Conservation (phyloP, 1,140 invertebrate genomes). For the Heterodera carotae region DNA sequence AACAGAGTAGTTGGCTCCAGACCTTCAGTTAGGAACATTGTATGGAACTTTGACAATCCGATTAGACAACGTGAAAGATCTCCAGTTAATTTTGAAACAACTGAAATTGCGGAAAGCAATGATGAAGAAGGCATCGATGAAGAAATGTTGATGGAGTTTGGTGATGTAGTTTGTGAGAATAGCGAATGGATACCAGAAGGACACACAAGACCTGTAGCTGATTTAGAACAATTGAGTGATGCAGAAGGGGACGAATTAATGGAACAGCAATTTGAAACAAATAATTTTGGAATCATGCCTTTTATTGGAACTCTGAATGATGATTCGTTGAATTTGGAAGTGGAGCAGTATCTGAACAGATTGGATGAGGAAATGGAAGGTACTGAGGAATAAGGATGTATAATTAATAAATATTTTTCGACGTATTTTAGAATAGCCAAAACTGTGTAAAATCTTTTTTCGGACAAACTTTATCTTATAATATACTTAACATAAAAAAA, state of each 20-base stretch:
- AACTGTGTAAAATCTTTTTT: conserved; percentile 4
- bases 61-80: too few relatives aligned
- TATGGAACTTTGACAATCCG: too few relatives aligned
- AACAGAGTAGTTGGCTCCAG: too few relatives aligned
- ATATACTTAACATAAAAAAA: conserved; percentile 8
- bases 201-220: not conserved
- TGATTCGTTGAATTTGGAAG: conserved; percentile 4
- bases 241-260: conserved; percentile 6
- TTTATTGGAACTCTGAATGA: conserved; percentile 7
- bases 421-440: conserved; percentile 7
- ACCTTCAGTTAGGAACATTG: too few relatives aligned
- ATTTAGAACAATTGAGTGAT: conserved; percentile 7
- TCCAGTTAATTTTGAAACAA: too few relatives aligned
- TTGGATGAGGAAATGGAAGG: conserved; percentile 6
- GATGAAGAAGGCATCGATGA: not conserved
- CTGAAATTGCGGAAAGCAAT: not conserved
- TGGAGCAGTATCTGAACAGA: conserved; percentile 7
- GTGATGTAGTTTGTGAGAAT: too few relatives aligned
- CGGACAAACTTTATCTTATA: conserved; percentile 7
- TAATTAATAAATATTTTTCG: conserved; percentile 8
- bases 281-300: conserved; percentile 7
- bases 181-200: not conserved
- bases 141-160: too few relatives aligned
- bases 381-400: conserved; percentile 7
- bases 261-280: conserved; percentile 4